Evolutionary conservation across 2,888 invertebrate species (phyloP).

Genomic region (Drosophila koepferae): DNA sequence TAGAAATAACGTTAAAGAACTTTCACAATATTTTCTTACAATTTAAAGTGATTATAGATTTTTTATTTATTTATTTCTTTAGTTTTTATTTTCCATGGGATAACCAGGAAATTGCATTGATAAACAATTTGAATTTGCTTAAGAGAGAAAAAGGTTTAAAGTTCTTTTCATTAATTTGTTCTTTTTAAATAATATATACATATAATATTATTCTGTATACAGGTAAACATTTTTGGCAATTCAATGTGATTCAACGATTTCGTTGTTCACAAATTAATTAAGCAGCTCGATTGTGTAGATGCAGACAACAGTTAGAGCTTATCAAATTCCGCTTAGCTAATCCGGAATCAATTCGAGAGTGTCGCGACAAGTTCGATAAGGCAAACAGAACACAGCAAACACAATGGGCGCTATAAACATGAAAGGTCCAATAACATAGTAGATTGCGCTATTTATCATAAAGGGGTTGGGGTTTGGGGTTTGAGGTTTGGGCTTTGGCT

Average conservation of each 20-base stretch:
- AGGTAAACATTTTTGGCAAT: background rate
- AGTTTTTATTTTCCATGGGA: too few relatives aligned
- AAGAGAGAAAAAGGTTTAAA: background rate
- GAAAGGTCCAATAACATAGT: constrained; percentile 8
- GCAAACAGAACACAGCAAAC: constrained; percentile 25
- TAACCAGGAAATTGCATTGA: too few relatives aligned
- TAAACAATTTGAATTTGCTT: too few relatives aligned
- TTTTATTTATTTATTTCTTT: too few relatives aligned
- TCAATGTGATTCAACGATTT: background rate
- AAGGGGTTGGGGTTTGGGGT: constrained; percentile 3
- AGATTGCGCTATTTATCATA: constrained; percentile 23
- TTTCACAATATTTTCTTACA: too few relatives aligned
- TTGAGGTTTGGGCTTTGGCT: constrained; percentile 6
- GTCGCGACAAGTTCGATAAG: constrained; percentile 35
- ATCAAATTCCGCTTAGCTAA: constrained; percentile 21
- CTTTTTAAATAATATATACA: too few relatives aligned
- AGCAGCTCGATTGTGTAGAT: constrained; percentile 10
- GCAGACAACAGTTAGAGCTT: constrained; percentile 1
- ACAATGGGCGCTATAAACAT: constrained; percentile 31
- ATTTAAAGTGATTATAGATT: too few relatives aligned
- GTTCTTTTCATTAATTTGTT: background rate
- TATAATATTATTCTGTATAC: too few relatives aligned
- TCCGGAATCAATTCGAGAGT: constrained; percentile 32
- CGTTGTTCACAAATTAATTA: constrained; percentile 31
- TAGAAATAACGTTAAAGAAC: too few relatives aligned